phyloP scores from a whole-genome alignment of 2,797 vertebrate species.

The Cephalopachus bancanus region DNA sequence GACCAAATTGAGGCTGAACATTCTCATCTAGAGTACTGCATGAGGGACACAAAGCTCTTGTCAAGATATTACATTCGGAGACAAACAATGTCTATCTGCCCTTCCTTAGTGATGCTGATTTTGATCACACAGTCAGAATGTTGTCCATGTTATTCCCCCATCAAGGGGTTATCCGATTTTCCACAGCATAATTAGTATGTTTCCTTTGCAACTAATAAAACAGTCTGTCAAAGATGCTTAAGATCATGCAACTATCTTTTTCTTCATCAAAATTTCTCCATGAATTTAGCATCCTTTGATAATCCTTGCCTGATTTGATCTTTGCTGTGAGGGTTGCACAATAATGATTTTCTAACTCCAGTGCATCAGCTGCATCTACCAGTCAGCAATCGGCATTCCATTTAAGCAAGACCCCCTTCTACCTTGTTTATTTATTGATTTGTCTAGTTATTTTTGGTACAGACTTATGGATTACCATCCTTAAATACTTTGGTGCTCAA shows the following conservation, averaged over 20 bases:
- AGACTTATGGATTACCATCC: neutral
- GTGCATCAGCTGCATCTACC: neutral
- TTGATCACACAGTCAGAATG: neutral
- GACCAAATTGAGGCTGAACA: neutral
- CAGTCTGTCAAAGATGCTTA: neutral
- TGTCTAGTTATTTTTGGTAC: neutral
- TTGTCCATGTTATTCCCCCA: neutral
- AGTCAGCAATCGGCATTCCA: neutral
- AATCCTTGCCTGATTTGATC: neutral
- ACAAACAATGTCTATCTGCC: neutral
- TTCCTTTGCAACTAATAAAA: conserved; percentile 32
- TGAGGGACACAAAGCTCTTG: neutral
- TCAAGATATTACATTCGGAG: neutral
- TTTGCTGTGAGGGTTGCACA: conserved; percentile 39
- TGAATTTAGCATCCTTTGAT: neutral
- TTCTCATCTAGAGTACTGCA: neutral
- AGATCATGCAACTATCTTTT: neutral
- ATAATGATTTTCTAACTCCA: neutral
- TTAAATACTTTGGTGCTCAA: conserved; percentile 13
- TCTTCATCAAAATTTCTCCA: neutral
- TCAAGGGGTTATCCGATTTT: neutral
- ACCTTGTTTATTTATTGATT: neutral
- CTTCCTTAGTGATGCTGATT: neutral
- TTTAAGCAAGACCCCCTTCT: neutral
- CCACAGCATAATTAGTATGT: neutral